Evolutionary conservation across 2,797 vertebrate species (phyloP), one percentile per base, ranked within the genome.

Genomic region (Strix occidentalis): DNA sequence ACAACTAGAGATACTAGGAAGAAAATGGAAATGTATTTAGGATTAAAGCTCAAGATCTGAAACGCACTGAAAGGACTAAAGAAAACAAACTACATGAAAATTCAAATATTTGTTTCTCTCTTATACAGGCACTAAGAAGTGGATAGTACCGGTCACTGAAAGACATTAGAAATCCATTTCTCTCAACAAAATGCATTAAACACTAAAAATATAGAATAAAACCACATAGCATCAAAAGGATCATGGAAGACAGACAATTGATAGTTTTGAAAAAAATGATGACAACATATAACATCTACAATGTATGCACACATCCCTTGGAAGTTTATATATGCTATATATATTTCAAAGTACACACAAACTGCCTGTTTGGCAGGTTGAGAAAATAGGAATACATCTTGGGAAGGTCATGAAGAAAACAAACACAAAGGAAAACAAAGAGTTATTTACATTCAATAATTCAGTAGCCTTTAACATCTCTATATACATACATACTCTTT

Each of bases 381-480:
- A 95, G 86, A 88, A 97, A 97, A 96, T 84, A 97, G 95, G 96
- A 98, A 97, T 96, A 98, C 95, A 94, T 94, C 90, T 66, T 48
- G 84, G 87, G 93, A 78, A 95, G 89, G 92, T 75, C 89, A 83
- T 14, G 76, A 71, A 72, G 83, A n/a, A 51, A 71, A 95, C 43
- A 78, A 85, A 71, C 89, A 94, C 89, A 89, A 82, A 94, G 78
- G 48, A 97, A 95, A 97, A 96, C 95, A 96, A 96, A 77, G 92
- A 95, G 94, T 93, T 97, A 98, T 97, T 98, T 98, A 97, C 97
- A 98, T 89, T 97, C 79, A 82, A 13, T 68, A 97, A 93, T 96
- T 95, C 95, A 88, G 93, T 97, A 97, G 92, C 97, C 94, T 96
- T 93, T 92, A 88, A 91, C 91, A 89, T 93, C 93, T 95, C 95